Evolutionary conservation across 30 jellyfish, hydroid and myxozoan species (phyloP).

Genomic region (Chrysaora quinquecirrha): DNA sequence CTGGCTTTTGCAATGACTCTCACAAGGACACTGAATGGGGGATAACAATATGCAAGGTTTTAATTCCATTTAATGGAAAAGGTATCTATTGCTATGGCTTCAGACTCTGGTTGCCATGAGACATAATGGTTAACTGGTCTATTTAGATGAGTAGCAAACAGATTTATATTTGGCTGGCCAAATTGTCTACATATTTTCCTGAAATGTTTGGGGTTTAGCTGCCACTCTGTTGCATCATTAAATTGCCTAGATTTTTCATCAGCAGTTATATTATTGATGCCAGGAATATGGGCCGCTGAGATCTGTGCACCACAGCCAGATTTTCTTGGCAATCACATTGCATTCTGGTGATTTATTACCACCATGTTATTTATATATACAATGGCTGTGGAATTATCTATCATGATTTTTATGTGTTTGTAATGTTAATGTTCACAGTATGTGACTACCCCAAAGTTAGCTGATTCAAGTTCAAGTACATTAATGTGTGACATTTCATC

Average conservation of each 20-base stretch:
- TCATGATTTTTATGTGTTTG: conserved; percentile 14
- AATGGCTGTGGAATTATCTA: conserved; percentile 14
- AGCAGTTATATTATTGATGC: conserved; percentile 15
- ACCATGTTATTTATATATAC: conserved; percentile 19
- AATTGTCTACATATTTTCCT: not conserved
- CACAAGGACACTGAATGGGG: conserved; percentile 8
- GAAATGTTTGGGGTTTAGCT: conserved; percentile 4
- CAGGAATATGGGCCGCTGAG: conserved; percentile 32
- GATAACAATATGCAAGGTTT: not conserved
- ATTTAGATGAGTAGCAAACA: conserved; percentile 12
- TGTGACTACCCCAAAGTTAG: not conserved
- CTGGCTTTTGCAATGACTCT: not conserved
- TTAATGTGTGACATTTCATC: not conserved
- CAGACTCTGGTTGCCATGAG: conserved; percentile 27
- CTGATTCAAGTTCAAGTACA: not conserved
- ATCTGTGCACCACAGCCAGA: conserved; percentile 4
- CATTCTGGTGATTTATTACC: not conserved
- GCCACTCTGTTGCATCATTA: conserved; percentile 12
- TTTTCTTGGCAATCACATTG: conserved; percentile 11
- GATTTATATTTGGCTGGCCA: not conserved
- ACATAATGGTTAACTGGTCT: not conserved
- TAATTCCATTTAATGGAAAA: conserved; percentile 3
- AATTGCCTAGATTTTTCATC: conserved; percentile 6
- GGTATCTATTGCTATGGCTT: conserved; percentile 10
- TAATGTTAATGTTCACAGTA: not conserved